These are phyloP conservation scores for Leptonema lineaticorne DNA, from an alignment of 1,140 invertebrate genomes.

Conservation along the genomic window DNA sequence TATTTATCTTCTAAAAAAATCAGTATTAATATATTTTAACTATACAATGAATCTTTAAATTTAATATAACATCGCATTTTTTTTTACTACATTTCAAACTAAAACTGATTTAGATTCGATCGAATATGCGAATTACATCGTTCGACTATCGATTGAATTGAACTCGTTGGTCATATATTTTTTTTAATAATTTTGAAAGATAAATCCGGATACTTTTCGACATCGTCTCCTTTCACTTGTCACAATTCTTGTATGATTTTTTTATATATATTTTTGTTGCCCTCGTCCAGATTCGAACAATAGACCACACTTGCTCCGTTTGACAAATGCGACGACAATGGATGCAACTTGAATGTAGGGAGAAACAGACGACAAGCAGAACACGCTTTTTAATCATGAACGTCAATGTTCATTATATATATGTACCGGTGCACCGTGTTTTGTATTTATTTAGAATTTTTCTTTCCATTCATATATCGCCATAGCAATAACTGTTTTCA, in stretches of 20 bases:
- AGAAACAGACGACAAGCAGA: constrained; percentile 16
- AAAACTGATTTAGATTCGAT: neutral
- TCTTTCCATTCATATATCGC: too few relatives aligned
- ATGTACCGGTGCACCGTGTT: neutral
- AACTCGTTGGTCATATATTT: too few relatives aligned
- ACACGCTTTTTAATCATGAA: constrained; percentile 37
- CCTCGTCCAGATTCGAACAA: constrained; percentile 27
- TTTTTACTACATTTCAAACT: neutral
- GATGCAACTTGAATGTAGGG: constrained; percentile 3
- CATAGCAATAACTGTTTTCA: too few relatives aligned
- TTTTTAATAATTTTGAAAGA: constrained; percentile 18
- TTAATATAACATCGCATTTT: too few relatives aligned
- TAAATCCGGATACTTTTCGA: constrained; percentile 2
- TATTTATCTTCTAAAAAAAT: too few relatives aligned
- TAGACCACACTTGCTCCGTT: constrained; percentile 36
- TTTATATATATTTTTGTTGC: neutral
- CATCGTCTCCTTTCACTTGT: constrained; percentile 20
- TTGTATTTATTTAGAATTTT: too few relatives aligned
- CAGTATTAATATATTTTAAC: too few relatives aligned
- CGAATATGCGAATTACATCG: too few relatives aligned
- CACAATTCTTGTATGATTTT: constrained; percentile 25
- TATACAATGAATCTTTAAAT: too few relatives aligned
- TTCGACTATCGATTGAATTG: too few relatives aligned
- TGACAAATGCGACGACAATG: constrained; percentile 37
- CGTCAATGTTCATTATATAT: constrained; percentile 36